Conservation (phyloP, 2,888 invertebrate species). For the Rhopalosiphum nymphaeae region DNA sequence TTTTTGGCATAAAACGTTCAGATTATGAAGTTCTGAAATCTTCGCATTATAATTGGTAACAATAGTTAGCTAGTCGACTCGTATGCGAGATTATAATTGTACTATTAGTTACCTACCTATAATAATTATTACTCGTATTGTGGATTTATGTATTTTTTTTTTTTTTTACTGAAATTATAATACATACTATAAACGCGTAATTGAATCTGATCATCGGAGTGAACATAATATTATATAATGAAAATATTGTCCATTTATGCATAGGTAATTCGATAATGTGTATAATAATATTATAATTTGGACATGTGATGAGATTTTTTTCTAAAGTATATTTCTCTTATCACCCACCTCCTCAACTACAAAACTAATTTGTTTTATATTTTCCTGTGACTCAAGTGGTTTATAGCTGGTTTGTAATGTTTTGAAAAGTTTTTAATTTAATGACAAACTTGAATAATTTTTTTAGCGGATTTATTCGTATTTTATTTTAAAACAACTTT, state of each 20-base stretch:
- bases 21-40: too few relatives aligned
- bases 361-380: neutral
- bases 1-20: too few relatives aligned
- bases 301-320: neutral
- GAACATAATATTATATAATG: neutral
- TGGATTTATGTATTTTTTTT: too few relatives aligned
- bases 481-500: neutral
- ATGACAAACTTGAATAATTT: neutral
- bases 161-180: too few relatives aligned
- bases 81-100: too few relatives aligned
- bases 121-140: too few relatives aligned
- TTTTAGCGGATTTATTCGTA: neutral
- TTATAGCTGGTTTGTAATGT: neutral
- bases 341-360: neutral
- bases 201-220: too few relatives aligned
- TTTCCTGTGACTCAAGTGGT: neutral
- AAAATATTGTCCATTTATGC: neutral
- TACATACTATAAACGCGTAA: too few relatives aligned
- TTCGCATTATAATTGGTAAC: too few relatives aligned
- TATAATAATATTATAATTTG: neutral
- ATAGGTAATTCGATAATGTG: neutral
- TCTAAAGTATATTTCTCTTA: neutral
- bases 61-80: too few relatives aligned
- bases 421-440: neutral
- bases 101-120: too few relatives aligned